Percentiles rank a stretch among this genome's conserved stretches.
phyloP scores from a whole-genome alignment of 2,797 vertebrate species.

The Betta splendens region DNA sequence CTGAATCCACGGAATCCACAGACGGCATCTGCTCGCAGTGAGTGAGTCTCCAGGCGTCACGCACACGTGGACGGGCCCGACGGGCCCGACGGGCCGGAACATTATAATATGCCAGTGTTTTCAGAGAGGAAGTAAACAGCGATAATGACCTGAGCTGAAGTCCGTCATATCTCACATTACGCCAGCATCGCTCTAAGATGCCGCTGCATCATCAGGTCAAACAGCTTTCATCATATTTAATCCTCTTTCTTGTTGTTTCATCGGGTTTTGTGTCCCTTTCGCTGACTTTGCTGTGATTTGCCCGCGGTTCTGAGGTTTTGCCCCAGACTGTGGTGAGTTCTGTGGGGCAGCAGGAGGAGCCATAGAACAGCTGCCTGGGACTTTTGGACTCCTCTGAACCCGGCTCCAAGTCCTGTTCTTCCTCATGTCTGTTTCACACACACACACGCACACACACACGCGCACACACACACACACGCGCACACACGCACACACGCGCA shows the following conservation, averaged over 20 bases:
- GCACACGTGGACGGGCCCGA: conserved; percentile 55
- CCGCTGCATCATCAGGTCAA: too few species aligned
- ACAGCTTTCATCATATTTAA: too few species aligned
- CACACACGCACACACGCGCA: too few species aligned
- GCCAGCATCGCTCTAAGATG: too few species aligned
- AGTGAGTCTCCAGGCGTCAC: conserved; percentile 4
- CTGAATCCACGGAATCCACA: conserved; percentile 27
- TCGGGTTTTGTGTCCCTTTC: background rate
- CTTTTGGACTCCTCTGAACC: conserved; percentile 10
- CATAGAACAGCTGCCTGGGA: conserved; percentile 55
- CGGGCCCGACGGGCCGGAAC: conserved; percentile 64
- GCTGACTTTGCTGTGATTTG: background rate
- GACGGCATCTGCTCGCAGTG: too few species aligned
- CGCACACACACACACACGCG: too few species aligned
- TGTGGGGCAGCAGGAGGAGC: conserved; percentile 77
- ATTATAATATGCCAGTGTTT: conserved; percentile 67
- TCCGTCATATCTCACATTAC: too few species aligned
- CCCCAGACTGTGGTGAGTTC: conserved; percentile 68
- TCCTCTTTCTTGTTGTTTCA: background rate
- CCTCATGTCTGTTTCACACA: background rate
- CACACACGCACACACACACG: too few species aligned
- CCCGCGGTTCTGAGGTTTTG: conserved; percentile 7
- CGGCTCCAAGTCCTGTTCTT: background rate
- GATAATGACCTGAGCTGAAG: conserved; percentile 39
- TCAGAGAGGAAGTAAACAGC: conserved; percentile 56